These are phyloP conservation scores for Setipinna tenuifilis DNA, from an alignment of 2,797 vertebrate species.

Conservation along the genomic window DNA sequence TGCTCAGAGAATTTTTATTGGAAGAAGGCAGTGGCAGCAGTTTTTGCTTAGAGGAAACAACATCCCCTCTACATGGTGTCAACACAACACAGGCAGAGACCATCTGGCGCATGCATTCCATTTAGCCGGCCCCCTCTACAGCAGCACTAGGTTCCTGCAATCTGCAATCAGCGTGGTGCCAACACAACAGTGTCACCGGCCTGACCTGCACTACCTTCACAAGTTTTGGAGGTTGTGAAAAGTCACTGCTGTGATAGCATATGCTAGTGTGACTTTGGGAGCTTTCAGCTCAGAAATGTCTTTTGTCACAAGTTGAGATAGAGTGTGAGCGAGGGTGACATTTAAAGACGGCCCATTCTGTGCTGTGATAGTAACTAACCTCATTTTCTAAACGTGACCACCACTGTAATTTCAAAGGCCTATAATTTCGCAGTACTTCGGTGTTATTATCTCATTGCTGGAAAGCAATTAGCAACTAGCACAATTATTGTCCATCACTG, in stretches of 20 bases:
- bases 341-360: background rate
- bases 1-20: background rate
- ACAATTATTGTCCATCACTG: slow-evolving; percentile 28
- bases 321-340: background rate
- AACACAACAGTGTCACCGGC: background rate
- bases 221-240: slow-evolving; percentile 1
- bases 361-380: background rate
- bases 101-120: slow-evolving; percentile 32
- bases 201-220: slow-evolving; percentile 3
- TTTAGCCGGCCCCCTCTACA: slow-evolving; percentile 30
- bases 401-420: background rate
- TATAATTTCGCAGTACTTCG: background rate
- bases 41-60: slow-evolving; percentile 32
- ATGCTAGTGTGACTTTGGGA: background rate
- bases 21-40: background rate
- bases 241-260: slow-evolving; percentile 6
- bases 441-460: slow-evolving; percentile 30
- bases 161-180: background rate
- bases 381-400: background rate
- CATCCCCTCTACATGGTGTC: slow-evolving; percentile 20
- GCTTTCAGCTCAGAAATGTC: background rate
- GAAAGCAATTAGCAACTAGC: background rate
- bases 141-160: background rate
- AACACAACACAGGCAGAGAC: slow-evolving; percentile 31
- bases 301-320: background rate